A percentile compares a stretch with the other conserved stretches of the same genome.
Conservation (phyloP, 2,797 vertebrate species). For the Melanotaenia parkinsoni region DNA sequence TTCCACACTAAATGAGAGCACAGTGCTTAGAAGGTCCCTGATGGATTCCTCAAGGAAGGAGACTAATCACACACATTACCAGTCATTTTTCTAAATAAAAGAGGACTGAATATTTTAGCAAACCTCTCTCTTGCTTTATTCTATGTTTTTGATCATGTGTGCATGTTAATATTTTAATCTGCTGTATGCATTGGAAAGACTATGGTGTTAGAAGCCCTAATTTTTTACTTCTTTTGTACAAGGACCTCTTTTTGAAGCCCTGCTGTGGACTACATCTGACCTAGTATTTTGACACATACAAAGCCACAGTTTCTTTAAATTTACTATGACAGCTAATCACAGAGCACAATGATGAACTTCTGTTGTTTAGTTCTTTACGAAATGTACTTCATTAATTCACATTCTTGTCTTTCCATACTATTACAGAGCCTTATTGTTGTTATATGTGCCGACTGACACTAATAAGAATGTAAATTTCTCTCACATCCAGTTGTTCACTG, state of each 20-base stretch:
- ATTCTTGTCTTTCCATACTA: background rate
- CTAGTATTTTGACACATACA: slow-evolving; percentile 17
- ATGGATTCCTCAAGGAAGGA: slow-evolving; percentile 28
- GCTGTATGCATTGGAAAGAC: background rate
- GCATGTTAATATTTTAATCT: slow-evolving; percentile 3
- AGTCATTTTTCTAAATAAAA: slow-evolving; percentile 20
- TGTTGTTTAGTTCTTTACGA: background rate
- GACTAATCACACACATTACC: slow-evolving; percentile 31
- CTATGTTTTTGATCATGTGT: background rate
- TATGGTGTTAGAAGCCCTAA: background rate
- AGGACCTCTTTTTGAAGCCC: background rate
- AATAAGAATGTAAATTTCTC: background rate
- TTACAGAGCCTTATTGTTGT: background rate
- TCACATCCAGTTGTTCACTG: background rate
- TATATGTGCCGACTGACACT: background rate
- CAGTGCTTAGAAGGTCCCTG: slow-evolving; percentile 19
- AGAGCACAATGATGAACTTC: background rate
- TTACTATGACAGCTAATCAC: background rate
- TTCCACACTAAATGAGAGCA: slow-evolving; percentile 65
- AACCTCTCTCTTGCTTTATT: slow-evolving; percentile 5
- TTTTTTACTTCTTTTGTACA: slow-evolving; percentile 1
- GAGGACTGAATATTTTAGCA: background rate
- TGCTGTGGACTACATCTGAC: slow-evolving; percentile 11
- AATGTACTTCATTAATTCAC: background rate
- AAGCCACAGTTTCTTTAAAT: slow-evolving; percentile 21